Conservation (phyloP, 2,888 invertebrate genomes). For the Hecatera dysodea region DNA sequence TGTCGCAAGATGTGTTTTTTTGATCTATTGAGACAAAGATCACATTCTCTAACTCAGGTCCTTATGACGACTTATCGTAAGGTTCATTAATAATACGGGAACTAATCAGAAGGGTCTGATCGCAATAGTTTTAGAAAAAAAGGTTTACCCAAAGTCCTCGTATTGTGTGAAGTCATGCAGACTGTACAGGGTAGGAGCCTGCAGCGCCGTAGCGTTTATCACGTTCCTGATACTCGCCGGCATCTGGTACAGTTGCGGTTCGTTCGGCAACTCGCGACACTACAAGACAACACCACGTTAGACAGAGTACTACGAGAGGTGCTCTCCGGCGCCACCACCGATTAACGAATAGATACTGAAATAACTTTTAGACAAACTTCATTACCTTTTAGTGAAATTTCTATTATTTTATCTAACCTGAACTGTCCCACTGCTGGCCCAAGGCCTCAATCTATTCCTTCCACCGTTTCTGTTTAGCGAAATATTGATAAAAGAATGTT, state of each 20-base stretch:
- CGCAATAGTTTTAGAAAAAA: background rate
- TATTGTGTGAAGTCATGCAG: slow-evolving; percentile 75
- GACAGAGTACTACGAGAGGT: background rate
- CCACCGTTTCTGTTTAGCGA: too few species aligned
- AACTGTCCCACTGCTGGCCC: too few species aligned
- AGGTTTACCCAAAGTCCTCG: slow-evolving; percentile 59
- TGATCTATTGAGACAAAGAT: background rate
- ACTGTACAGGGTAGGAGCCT: slow-evolving; percentile 47
- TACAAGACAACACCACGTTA: slow-evolving; percentile 52
- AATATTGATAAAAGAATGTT: background rate
- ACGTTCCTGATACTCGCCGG: slow-evolving; percentile 68
- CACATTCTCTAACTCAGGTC: too few species aligned
- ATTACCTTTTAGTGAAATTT: too few species aligned
- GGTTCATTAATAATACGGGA: background rate
- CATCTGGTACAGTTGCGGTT: slow-evolving; percentile 76
- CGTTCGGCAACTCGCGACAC: slow-evolving; percentile 83
- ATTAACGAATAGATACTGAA: slow-evolving; percentile 2
- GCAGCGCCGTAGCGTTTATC: slow-evolving; percentile 53
- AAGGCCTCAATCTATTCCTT: too few species aligned
- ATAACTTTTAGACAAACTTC: background rate
- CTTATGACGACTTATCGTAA: background rate
- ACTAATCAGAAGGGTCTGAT: background rate
- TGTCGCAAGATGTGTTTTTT: background rate
- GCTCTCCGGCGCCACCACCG: slow-evolving; percentile 43
- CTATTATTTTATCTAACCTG: background rate